Evolutionary conservation across 2,113 vertebrate species (phyloP), one percentile per base, ranked within the genome.

Genomic region (Halcyon senegalensis): DNA sequence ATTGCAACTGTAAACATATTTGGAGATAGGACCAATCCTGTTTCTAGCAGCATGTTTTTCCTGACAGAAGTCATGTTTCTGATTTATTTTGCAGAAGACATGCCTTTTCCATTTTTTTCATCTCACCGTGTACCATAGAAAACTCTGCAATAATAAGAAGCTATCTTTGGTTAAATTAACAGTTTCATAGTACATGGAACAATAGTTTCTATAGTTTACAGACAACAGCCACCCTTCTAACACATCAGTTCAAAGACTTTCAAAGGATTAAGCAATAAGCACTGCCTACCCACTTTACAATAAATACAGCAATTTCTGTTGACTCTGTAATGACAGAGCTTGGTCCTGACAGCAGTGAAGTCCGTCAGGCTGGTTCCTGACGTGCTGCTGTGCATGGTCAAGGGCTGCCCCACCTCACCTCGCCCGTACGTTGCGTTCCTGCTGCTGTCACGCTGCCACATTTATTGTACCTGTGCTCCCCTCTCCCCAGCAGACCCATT

Each of bases 351-450:
- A 66, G 90, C 60, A 14, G 80, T 37, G 59, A 83, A 92, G 97
- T 93, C 62, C 68, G 97, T 96, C 83, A 7, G 96, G 97, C 96
- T 72, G 91, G 97, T 95, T 97, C 91, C 80, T 56, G 97, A 90
- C 53, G 37, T 28, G 91, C 81, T 53, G 51, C 91, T 89, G 96
- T 73, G 93, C 56, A 69, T 46, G 73, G 92, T 11, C 67, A 87
- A 93, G 93, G 51, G 76, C 56, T 44, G 96, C 92, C 85, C 96
- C 96, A 90, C 97, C 98, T 96, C 77, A 68, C 72, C 96, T 48
- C 10, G 12, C 97, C 97, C 95, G 90, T 31, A 80, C 62, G 2
- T 33, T 73, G 55, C 44, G 69, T 92, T 96, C 91, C 90, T 50
- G 18, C 55, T 11, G 7, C 13, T 13, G 75, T 51, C 56, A 67